A percentile compares a stretch with the other conserved stretches of the same genome.
Conservation (phyloP, 2,888 invertebrate genomes). For the Hypercompe scribonia region DNA sequence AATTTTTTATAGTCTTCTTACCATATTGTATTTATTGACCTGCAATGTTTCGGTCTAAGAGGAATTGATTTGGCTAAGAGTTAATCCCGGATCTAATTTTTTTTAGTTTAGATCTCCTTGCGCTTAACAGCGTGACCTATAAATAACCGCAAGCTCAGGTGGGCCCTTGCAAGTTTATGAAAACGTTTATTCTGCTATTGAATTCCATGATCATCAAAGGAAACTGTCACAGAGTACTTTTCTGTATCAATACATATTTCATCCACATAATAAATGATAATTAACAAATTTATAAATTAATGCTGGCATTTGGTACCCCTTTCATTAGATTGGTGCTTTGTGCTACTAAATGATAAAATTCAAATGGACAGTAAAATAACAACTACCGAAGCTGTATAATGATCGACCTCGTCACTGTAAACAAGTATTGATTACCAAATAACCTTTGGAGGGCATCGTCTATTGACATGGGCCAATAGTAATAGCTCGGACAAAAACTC, state of each 20-base stretch:
- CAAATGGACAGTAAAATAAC: neutral
- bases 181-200: neutral
- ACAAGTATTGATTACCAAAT: constrained; percentile 4
- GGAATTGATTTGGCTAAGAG: neutral
- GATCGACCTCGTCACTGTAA: neutral
- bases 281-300: neutral
- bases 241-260: neutral
- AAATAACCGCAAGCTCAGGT: neutral
- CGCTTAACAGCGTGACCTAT: no score
- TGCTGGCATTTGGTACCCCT: neutral
- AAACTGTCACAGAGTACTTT: neutral
- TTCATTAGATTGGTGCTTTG: neutral
- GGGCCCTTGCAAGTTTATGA: neutral
- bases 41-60: neutral
- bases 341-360: neutral
- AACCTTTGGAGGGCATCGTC: neutral
- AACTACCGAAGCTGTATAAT: neutral
- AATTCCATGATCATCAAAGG: neutral
- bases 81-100: neutral
- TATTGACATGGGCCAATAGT: constrained; percentile 5
- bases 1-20: neutral
- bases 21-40: neutral
- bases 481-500: neutral
- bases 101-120: no score
- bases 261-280: no score